Percentiles rank a stretch among this genome's conserved stretches.
These are phyloP conservation scores for Malurus cyaneus DNA, from an alignment of 2,113 vertebrate genomes.

Conservation along the genomic window DNA sequence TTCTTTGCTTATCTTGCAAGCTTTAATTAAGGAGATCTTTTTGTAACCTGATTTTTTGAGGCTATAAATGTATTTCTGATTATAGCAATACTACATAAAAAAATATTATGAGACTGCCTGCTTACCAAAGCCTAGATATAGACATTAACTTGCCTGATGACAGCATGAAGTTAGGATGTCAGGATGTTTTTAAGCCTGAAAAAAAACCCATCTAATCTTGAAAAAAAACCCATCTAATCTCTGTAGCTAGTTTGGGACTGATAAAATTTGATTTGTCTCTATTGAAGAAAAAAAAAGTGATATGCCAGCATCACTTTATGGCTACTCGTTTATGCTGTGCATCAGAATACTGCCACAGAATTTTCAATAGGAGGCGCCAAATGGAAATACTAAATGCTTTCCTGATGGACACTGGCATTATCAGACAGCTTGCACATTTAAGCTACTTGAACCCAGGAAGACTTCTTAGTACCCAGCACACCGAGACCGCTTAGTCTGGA, in stretches of 20 bases:
- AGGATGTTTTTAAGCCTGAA: background rate
- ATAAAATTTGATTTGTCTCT: background rate
- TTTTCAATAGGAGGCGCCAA: background rate
- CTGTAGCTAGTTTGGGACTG: background rate
- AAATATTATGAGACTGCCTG: background rate
- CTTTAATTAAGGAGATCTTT: background rate
- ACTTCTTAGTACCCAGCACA: background rate
- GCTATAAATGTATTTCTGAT: background rate
- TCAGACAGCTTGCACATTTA: background rate
- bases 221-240: background rate
- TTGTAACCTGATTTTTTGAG: background rate
- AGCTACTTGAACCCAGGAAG: background rate
- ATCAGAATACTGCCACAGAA: background rate
- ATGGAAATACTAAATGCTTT: background rate
- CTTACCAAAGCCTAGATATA: background rate
- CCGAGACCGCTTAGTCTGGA: fast-evolving
- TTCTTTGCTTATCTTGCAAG: background rate
- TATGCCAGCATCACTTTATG: background rate
- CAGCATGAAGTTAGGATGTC: background rate
- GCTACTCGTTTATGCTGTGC: background rate
- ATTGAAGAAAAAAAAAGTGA: background rate
- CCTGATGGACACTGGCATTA: background rate
- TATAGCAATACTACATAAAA: background rate
- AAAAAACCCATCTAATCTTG: background rate
- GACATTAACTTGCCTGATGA: background rate